Base-by-base conservation (phyloP, 2,888 invertebrate genomes). In the Plebejus anna region DNA sequence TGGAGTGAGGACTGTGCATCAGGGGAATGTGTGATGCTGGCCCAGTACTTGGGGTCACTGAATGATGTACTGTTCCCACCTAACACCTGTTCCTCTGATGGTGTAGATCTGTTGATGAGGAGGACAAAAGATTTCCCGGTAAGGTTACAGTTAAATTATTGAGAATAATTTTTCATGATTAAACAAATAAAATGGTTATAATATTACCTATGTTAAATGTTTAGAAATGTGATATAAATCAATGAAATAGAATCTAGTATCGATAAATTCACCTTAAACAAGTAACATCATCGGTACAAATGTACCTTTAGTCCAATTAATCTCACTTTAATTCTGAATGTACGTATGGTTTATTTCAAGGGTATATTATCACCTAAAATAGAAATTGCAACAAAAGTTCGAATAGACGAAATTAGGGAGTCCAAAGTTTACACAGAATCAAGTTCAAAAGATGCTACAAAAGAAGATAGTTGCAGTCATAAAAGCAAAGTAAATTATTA, bases 301-400 rank as follows among this genome's bases (percentile, higher is more conserved):
- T 42, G 42, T 1, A 42, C 42, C 2, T 42, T 42, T 9, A 42
- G 9, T 42, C 42, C 42, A 2, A 42, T 42, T 9, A 42, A 42
- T 2, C 7, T 0, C 2, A 42, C 4, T 51, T 11, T 13, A 4
- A 51, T 13, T 13, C 4, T 4, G 16, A 55, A 47, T 13, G 9
- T 47, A 71, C 7, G 9, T 38, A 13, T 51, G 51, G 4, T 4
- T 13, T 16, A 4, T 81, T 84, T 86, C 11, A 82, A 96, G 96
- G 96, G 96, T 75, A 96, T 96, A 70, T 89, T 96, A 72, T 95
- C 96, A 1, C 96, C 96, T 0, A 96, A 96, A 90, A 95, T 96
- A 77, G 96, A 96, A 88, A 91, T 96, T 77, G 94, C 95, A 4
- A 96, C 96, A 0, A 96, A 95, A 84, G 96, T 96, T 2, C 94